These are phyloP conservation scores for Diglossa brunneiventris DNA, from an alignment of 2,113 vertebrate genomes.

Conservation along the genomic window DNA sequence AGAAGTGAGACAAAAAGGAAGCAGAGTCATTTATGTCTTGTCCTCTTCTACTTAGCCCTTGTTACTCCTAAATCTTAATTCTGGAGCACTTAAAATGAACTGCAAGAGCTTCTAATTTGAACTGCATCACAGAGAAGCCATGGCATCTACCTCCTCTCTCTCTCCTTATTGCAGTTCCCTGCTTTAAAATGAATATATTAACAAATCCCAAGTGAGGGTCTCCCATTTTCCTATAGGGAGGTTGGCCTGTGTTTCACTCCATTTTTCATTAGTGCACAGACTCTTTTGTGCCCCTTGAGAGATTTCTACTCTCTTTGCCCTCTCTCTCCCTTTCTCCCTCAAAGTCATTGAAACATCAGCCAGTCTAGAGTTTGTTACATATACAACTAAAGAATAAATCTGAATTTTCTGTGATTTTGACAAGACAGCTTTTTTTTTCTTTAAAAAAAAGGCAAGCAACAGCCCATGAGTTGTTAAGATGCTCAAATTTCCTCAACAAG, in stretches of 20 bases:
- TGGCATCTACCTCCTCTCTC: not conserved
- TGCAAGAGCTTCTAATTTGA: not conserved
- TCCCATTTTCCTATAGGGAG: not conserved
- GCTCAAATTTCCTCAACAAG: not conserved
- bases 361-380: not conserved
- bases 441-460: not conserved
- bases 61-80: not conserved
- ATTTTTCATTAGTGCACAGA: not conserved
- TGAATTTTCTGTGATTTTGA: not conserved
- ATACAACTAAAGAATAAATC: not conserved
- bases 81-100: not conserved
- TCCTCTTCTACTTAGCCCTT: not conserved
- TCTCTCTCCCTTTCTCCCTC: not conserved
- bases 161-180: not conserved
- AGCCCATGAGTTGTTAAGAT: not conserved
- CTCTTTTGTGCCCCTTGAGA: not conserved
- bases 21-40: not conserved
- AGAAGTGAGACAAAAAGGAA: not conserved
- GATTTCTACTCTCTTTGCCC: not conserved
- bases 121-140: not conserved
- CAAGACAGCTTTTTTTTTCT: not conserved
- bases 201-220: not conserved
- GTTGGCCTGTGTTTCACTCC: not conserved
- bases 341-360: not conserved
- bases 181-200: not conserved